phyloP scores from a whole-genome alignment of 2,797 vertebrate genomes.

The Sebastes matsubarae region DNA sequence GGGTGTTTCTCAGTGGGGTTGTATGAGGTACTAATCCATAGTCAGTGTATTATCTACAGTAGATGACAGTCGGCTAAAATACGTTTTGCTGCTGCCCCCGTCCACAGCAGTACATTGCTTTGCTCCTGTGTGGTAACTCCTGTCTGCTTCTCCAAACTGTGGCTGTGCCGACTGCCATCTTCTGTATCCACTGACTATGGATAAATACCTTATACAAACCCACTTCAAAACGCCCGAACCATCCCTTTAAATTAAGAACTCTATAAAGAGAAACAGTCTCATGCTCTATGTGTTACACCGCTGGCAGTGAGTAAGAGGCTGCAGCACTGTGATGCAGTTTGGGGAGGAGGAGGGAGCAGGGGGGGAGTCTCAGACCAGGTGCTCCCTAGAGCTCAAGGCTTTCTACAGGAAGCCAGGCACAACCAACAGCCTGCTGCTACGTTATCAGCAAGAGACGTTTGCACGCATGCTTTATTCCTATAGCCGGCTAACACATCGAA shows the following conservation, averaged over 20 bases:
- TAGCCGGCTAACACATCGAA: slow-evolving; percentile 5
- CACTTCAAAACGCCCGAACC: no score
- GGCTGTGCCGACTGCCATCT: rapidly evolving
- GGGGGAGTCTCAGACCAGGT: slow-evolving; percentile 12
- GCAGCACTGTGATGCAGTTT: slow-evolving; percentile 38
- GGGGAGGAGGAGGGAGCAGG: background rate
- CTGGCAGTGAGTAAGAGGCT: slow-evolving; percentile 43
- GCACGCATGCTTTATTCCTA: slow-evolving; percentile 44
- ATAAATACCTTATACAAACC: no score
- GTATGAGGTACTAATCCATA: no score
- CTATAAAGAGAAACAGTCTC: slow-evolving; percentile 28
- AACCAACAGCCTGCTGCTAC: slow-evolving; percentile 31
- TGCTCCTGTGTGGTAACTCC: no score
- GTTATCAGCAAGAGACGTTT: background rate
- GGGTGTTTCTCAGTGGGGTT: no score
- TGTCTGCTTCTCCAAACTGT: no score
- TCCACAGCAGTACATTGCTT: no score
- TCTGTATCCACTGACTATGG: no score
- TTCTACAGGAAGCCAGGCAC: slow-evolving; percentile 30
- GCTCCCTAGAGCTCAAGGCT: background rate
- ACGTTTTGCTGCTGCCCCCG: no score
- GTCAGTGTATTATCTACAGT: no score
- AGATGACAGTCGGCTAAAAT: no score
- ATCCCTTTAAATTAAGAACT: background rate
- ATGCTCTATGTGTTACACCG: slow-evolving; percentile 48